These are phyloP conservation scores for Hololepta plana DNA, from an alignment of 2,888 invertebrate genomes.

Conservation along the genomic window DNA sequence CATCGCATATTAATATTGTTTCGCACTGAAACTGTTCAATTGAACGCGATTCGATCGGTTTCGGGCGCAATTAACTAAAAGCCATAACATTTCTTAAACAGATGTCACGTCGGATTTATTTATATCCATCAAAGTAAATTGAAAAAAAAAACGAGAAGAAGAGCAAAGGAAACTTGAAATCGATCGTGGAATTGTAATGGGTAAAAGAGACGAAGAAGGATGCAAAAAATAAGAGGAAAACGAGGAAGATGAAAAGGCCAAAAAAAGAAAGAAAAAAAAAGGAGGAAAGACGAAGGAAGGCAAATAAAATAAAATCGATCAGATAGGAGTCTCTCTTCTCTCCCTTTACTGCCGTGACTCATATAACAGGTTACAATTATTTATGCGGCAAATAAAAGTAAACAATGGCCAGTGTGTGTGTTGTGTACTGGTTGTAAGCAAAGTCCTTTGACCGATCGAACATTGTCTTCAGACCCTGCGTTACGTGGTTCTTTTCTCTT, in stretches of 20 bases:
- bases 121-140: slow-evolving; percentile 19
- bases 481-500: slow-evolving; percentile 21
- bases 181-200: slow-evolving; percentile 15
- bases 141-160: too few species aligned
- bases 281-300: too few species aligned
- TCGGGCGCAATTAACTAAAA: too few species aligned
- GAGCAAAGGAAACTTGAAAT: slow-evolving; percentile 16
- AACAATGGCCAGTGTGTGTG: slow-evolving; percentile 27
- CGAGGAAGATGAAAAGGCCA: too few species aligned
- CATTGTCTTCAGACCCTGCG: too few species aligned
- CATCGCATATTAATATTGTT: too few species aligned
- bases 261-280: too few species aligned
- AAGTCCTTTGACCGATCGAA: slow-evolving; percentile 24
- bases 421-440: slow-evolving; percentile 24
- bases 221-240: too few species aligned
- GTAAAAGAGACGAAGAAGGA: too few species aligned
- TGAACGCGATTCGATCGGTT: too few species aligned
- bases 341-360: slow-evolving; percentile 17
- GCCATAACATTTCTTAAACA: slow-evolving; percentile 10
- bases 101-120: slow-evolving; percentile 20
- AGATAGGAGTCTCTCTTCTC: slow-evolving; percentile 11
- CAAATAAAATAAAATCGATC: slow-evolving; percentile 25
- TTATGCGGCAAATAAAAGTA: slow-evolving; percentile 28
- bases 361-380: slow-evolving; percentile 28
- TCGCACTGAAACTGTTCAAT: too few species aligned